Percentiles rank a stretch among this genome's conserved stretches.
phyloP scores from a whole-genome alignment of 2,113 vertebrate genomes.

The Pithys albifrons region DNA sequence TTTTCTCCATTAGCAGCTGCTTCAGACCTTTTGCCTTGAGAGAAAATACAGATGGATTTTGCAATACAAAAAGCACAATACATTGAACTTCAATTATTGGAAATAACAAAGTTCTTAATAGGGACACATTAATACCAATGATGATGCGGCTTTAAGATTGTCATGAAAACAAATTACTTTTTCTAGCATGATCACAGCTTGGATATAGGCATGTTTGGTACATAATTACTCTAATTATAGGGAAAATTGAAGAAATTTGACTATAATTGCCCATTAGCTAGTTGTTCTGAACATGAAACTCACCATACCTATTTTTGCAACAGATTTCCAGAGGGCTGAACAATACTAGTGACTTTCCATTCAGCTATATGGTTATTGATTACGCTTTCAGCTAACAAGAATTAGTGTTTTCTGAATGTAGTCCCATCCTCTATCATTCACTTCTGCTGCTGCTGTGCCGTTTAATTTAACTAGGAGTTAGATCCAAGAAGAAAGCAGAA shows the following conservation, averaged over 20 bases:
- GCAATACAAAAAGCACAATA: background rate
- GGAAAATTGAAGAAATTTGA: conserved; percentile 11
- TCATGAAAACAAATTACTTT: conserved; percentile 14
- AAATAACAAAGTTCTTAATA: conserved; percentile 15
- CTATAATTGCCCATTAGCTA: background rate
- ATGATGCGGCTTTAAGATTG: conserved; percentile 2
- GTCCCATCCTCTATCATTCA: background rate
- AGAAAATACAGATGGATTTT: conserved; percentile 9
- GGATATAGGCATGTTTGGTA: background rate
- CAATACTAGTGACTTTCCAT: background rate
- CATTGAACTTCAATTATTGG: background rate
- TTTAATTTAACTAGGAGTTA: background rate
- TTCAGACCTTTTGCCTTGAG: background rate
- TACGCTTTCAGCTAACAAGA: background rate
- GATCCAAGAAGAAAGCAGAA: background rate
- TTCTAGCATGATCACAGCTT: background rate
- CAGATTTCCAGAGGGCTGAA: background rate
- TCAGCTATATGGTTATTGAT: background rate
- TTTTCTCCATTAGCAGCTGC: conserved; percentile 27
- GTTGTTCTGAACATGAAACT: background rate
- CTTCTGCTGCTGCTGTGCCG: background rate
- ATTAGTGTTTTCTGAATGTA: background rate
- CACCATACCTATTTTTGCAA: background rate
- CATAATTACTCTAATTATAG: conserved; percentile 2
- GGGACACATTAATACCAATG: background rate